A percentile compares a stretch with the other conserved stretches of the same genome.
Evolutionary conservation across 2,797 vertebrate species (phyloP).

Genomic region (Anguilla megastoma): DNA sequence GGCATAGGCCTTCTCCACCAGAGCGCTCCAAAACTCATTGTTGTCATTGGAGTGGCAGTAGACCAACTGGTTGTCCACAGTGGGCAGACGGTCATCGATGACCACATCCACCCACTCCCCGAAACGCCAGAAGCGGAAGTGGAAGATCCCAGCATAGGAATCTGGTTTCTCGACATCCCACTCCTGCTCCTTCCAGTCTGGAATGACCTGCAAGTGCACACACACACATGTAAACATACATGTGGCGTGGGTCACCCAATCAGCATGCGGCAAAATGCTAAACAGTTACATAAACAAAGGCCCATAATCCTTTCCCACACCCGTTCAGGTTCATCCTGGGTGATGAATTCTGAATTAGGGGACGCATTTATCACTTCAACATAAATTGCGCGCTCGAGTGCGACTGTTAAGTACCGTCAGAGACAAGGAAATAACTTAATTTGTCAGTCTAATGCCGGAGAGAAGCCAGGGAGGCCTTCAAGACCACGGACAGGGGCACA

Average conservation of each 20-base stretch:
- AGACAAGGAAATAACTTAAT: slow-evolving; percentile 35
- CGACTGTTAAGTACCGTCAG: slow-evolving; percentile 27
- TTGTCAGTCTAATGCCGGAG: slow-evolving; percentile 43
- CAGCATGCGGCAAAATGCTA: background rate
- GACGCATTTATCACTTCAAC: slow-evolving; percentile 50
- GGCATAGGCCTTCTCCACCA: slow-evolving; percentile 96
- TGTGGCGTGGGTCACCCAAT: background rate
- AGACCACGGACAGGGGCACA: background rate
- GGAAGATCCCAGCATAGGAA: slow-evolving; percentile 87
- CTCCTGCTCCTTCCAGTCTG: slow-evolving; percentile 94
- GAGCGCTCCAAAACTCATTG: slow-evolving; percentile 94
- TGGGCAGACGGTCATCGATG: slow-evolving; percentile 90
- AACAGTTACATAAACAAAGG: background rate
- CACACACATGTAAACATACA: background rate
- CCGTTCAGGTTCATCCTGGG: background rate
- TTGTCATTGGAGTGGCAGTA: slow-evolving; percentile 93
- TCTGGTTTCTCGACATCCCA: slow-evolving; percentile 81
- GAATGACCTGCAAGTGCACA: slow-evolving; percentile 81
- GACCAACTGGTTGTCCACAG: slow-evolving; percentile 81
- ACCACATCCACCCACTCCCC: slow-evolving; percentile 92
- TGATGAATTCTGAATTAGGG: slow-evolving; percentile 49
- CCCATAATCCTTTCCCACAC: background rate
- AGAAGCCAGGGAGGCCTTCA: background rate
- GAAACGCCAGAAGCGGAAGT: slow-evolving; percentile 94
- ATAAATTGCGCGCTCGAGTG: slow-evolving; percentile 55